Percentiles rank a stretch among this genome's conserved stretches.
phyloP scores from a whole-genome alignment of 2,888 invertebrate species.

The Idaea straminata region DNA sequence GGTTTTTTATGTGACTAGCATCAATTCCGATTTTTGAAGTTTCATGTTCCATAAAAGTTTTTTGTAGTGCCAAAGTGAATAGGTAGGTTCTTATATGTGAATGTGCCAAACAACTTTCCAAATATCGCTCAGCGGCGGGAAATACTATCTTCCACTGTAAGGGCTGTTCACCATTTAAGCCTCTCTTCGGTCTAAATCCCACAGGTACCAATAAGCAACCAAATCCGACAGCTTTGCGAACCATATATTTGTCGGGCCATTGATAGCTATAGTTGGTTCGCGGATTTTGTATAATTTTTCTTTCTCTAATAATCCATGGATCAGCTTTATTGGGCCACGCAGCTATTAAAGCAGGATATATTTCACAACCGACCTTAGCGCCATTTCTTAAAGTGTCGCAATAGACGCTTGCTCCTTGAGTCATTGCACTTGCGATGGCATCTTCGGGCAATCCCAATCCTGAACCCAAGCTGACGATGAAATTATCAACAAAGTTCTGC shows the following conservation, averaged over 20 bases:
- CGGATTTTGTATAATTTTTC: conserved; percentile 78
- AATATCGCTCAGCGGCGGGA: conserved; percentile 86
- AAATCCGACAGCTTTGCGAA: conserved; percentile 82
- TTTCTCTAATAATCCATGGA: conserved; percentile 83
- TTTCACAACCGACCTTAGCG: conserved; percentile 78
- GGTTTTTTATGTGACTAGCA: conserved; percentile 85
- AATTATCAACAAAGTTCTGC: conserved; percentile 83
- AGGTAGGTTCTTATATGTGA: conserved; percentile 86
- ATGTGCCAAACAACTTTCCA: conserved; percentile 86
- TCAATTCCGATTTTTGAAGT: conserved; percentile 83
- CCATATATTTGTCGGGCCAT: conserved; percentile 86
- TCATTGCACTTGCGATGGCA: conserved; percentile 77
- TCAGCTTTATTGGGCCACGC: conserved; percentile 87
- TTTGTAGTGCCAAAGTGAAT: conserved; percentile 84
- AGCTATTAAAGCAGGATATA: conserved; percentile 85
- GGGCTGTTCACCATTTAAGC: conserved; percentile 80
- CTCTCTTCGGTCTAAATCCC: conserved; percentile 83
- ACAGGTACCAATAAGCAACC: conserved; percentile 86
- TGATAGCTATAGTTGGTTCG: conserved; percentile 80
- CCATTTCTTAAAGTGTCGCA: conserved; percentile 74
- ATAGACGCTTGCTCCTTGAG: conserved; percentile 84
- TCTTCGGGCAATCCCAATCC: conserved; percentile 79
- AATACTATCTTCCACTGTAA: conserved; percentile 90
- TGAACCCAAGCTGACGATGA: conserved; percentile 80
- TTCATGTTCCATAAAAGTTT: conserved; percentile 85